Evolutionary conservation across 2,113 vertebrate species (phyloP).

Genomic region (Callocephalon fimbriatum): DNA sequence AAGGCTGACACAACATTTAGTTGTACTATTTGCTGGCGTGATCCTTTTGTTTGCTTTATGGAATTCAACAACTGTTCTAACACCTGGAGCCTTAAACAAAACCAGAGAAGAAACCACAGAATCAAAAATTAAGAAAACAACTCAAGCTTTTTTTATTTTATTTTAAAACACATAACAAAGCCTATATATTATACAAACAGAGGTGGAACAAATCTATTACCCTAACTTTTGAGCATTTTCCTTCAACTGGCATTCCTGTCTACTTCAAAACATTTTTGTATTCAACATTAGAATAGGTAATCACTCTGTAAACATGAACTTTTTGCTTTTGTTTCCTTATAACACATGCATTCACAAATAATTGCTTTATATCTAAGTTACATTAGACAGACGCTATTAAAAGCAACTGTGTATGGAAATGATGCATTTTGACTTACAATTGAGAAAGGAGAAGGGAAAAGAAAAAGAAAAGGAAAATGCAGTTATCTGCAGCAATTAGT

Average conservation of each 20-base stretch:
- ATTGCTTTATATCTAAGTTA: neutral
- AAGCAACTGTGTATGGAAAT: neutral
- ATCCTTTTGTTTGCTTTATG: conserved; percentile 88
- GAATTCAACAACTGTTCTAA: conserved; percentile 87
- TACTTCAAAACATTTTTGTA: neutral
- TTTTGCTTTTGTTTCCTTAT: neutral
- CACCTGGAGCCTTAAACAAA: conserved; percentile 79
- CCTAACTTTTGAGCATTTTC: neutral
- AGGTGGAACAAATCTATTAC: neutral
- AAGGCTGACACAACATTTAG: conserved; percentile 86
- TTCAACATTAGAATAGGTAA: neutral
- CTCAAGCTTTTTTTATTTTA: neutral
- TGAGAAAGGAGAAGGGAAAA: neutral
- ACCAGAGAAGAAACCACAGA: neutral
- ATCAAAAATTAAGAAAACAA: neutral
- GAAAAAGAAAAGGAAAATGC: neutral
- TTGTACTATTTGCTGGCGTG: conserved; percentile 85
- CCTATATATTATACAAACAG: neutral
- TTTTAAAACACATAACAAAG: neutral
- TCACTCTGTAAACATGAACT: neutral
- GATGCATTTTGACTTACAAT: neutral
- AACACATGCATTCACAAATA: neutral
- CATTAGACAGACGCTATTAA: neutral
- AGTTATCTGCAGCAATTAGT: neutral
- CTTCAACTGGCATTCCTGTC: neutral